Evolutionary conservation across 2,888 invertebrate species (phyloP).

Genomic region (Lasioglossum calceatum): DNA sequence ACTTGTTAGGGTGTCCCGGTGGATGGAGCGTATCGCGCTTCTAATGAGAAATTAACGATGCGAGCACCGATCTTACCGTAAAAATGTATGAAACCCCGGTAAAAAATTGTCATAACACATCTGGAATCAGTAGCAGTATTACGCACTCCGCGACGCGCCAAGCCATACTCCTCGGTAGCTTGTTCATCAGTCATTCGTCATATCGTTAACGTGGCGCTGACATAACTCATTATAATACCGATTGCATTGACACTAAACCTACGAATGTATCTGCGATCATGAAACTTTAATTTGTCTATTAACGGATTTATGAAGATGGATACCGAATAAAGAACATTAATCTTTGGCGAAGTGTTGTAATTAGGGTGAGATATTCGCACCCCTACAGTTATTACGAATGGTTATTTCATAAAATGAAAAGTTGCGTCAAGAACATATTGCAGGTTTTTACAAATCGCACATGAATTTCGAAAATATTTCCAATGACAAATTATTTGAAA

Average conservation of each 20-base stretch:
- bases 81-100: not conserved
- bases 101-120: not conserved
- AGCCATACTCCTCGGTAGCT: not conserved
- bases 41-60: slow-evolving; percentile 19
- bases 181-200: not conserved
- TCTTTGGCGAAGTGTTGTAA: not conserved
- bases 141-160: not conserved
- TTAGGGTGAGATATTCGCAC: not conserved
- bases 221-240: slow-evolving; percentile 1
- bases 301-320: not conserved
- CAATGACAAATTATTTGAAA: too few relatives aligned
- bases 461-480: too few relatives aligned
- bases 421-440: not conserved
- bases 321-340: not conserved
- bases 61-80: not conserved
- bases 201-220: not conserved
- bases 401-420: not conserved
- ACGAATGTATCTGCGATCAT: not conserved
- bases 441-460: not conserved
- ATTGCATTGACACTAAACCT: not conserved
- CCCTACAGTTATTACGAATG: not conserved
- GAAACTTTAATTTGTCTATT: not conserved
- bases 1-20: not conserved
- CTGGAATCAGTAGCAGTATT: not conserved
- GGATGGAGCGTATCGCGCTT: not conserved